phyloP scores from a whole-genome alignment of 2,797 vertebrate genomes.

The Thunnus albacares region DNA sequence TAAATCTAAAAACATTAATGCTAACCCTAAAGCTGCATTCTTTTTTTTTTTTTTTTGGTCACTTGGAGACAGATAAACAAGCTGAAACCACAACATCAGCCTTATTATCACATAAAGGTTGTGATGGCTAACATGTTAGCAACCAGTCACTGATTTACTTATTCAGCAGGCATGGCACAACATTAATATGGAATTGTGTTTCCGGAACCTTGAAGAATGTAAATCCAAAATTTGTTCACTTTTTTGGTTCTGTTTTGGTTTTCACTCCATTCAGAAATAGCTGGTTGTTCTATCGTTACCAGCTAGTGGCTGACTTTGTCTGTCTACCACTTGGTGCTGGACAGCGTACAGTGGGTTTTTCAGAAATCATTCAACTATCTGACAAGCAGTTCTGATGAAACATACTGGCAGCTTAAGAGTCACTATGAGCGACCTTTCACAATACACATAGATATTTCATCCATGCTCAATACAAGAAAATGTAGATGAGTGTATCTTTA shows the following conservation, averaged over 20 bases:
- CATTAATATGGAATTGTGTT: neutral
- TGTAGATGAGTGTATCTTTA: neutral
- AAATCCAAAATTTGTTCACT: neutral
- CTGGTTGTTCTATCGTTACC: neutral
- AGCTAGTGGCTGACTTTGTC: too few species aligned
- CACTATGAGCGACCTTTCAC: too few species aligned
- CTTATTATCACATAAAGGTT: too few species aligned
- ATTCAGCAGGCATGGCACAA: neutral
- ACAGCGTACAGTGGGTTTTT: neutral
- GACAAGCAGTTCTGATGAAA: too few species aligned
- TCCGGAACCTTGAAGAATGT: neutral
- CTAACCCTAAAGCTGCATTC: neutral
- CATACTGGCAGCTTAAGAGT: too few species aligned
- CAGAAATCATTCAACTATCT: too few species aligned
- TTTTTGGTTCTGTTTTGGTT: neutral
- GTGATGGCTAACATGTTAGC: too few species aligned
- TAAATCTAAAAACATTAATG: neutral
- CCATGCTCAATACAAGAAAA: too few species aligned
- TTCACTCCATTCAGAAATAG: neutral
- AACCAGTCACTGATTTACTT: neutral
- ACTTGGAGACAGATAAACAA: neutral
- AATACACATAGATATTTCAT: too few species aligned
- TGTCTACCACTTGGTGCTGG: neutral
- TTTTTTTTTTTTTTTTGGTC: neutral
- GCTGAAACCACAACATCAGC: neutral